Base-by-base conservation (phyloP, 2,888 invertebrate species). In the Loripinus fragilis region DNA sequence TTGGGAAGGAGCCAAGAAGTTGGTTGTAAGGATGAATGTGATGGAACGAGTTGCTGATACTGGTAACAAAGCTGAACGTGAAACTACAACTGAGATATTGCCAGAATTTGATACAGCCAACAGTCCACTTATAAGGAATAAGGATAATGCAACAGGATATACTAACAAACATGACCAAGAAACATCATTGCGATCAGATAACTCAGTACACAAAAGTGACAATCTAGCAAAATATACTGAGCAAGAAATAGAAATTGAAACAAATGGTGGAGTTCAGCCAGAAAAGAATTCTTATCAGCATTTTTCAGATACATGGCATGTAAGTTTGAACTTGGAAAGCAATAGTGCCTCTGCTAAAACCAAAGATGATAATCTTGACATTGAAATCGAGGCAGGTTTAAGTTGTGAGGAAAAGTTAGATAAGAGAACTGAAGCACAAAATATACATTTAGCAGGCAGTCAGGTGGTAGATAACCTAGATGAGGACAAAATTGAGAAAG, bases 1-100 rank as follows among this genome's bases (percentile, higher is more conserved):
- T 20, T n/a, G 60, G 28, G 20, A 33, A 33, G 60, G 33, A 33
- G 23, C 2, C 3, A 28, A 60, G 33, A 33, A 28, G 60, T 17
- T 20, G 23, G 60, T 60, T 60, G 60, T 60, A 60, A 60, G 60
- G 28, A 60, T 60, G 60, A 60, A 33, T 60, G 60, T 60, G 60
- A 60, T 60, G 60, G 60, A 60, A 30, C 17, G 60, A 20, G 30
- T 2, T 60, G 33, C 33, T 8, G 60, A 60, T 33, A 20, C 60
- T 33, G 60, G 3, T 28, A 60, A 60, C 17, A 17, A 17, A n/a
- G 33, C 30, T 33, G 60, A 60, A 33, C 33, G 33, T 33, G 28
- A 15, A 10, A 60, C 33, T 33, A 60, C 60, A 60, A 33, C 33
- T 20, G 3, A 33, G 33, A 17, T 33, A 12, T 60, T 60, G 33